Evolutionary conservation across 2,113 vertebrate species (phyloP).

Genomic region (Vireo altiloquus): DNA sequence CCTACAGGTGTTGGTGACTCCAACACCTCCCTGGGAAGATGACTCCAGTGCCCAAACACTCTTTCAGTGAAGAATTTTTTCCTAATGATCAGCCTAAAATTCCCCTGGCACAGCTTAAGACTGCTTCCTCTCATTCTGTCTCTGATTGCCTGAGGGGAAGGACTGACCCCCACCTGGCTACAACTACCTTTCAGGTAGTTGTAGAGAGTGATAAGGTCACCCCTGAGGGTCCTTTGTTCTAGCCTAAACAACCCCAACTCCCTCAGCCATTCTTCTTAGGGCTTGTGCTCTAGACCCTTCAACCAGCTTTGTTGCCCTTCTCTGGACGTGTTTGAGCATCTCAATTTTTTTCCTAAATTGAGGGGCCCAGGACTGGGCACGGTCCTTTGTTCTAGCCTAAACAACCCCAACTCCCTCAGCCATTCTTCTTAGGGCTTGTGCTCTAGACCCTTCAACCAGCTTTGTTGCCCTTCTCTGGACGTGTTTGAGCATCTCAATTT

Average conservation of each 20-base stretch:
- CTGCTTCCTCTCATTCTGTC: background rate
- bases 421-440: accelerated
- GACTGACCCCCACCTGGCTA: accelerated
- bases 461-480: accelerated
- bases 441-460: background rate
- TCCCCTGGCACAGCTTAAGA: accelerated
- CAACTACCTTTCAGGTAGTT: accelerated
- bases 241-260: too few species aligned
- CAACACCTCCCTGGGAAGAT: background rate
- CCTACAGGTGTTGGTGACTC: background rate
- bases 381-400: background rate
- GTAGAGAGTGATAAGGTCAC: too few species aligned
- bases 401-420: background rate
- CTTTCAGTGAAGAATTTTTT: background rate
- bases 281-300: too few species aligned
- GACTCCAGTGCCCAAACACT: background rate
- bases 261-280: too few species aligned
- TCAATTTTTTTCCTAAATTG: too few species aligned
- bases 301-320: too few species aligned
- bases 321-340: too few species aligned
- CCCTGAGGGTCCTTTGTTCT: background rate
- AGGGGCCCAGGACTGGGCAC: too few species aligned
- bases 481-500: accelerated
- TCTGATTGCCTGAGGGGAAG: background rate
- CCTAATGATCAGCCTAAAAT: background rate